Evolutionary conservation across 1,140 invertebrate species (phyloP), one percentile per base, ranked within the genome.

Genomic region (Brachystomella parvula): DNA sequence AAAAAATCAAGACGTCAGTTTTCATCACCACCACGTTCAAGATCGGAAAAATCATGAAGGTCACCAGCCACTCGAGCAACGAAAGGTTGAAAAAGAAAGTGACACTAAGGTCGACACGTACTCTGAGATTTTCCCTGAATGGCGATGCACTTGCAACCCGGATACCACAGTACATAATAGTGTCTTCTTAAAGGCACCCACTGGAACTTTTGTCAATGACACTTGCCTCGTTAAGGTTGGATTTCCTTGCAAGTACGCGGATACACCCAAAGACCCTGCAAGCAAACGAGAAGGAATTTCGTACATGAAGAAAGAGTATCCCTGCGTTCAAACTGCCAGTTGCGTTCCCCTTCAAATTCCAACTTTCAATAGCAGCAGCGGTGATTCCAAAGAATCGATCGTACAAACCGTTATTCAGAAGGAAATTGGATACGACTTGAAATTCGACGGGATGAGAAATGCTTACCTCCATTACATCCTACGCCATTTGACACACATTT

Each of bases 71-170:
- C 9, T 53, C 6, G 3, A 17, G 12, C 9, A 15, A 15, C 9
- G 49, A 6, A 9, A 24, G 3, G 49, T 53, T 26, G 21, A 19
- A 53, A 24, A 53, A 53, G 15, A 6, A 19, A 6, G 49, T 9
- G 15, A 26, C 6, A 24, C 49, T 15, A 24, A 53, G 12, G 6
- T 53, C 6, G 49, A 53, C 49, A 15, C 24, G 6, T 17, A 17
- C 6, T 3, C 9, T 6, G 49, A 53, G 24, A 12, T 53, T 15
- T 53, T 6, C 49, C 49, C 49, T 19, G 49, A 53, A 53, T 9
- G 49, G 49, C 49, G 49, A 12, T 53, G 49, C 21, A 24, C 24
- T 12, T 53, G 49, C 49, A 53, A 53, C 24, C 49, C 49, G 49
- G 12, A 12, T 6, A 17, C 6, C 24, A 6, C 49, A 15, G 12